Evolutionary conservation across 1,140 invertebrate species (phyloP).

Genomic region (Macrotrachela quadricornifera): DNA sequence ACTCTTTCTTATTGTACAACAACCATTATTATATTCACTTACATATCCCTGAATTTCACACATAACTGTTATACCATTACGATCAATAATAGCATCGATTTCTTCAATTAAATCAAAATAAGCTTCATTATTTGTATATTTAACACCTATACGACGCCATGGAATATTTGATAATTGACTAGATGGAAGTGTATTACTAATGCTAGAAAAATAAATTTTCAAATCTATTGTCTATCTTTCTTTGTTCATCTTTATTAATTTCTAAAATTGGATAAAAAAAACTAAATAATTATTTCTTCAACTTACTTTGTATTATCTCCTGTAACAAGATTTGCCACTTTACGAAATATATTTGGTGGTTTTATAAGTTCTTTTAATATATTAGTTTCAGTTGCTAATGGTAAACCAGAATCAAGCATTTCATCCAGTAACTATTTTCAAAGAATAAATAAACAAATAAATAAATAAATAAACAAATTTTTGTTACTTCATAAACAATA

Average conservation of each 20-base stretch:
- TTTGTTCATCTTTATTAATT: background rate
- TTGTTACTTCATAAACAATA: conserved; percentile 73
- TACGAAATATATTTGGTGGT: conserved; percentile 86
- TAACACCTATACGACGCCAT: conserved; percentile 85
- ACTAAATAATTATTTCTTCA: background rate
- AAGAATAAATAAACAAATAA: conserved; percentile 1
- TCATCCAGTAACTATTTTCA: conserved; percentile 62
- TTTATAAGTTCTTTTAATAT: conserved; percentile 96
- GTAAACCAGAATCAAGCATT: conserved; percentile 98
- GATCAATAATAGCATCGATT: conserved; percentile 91
- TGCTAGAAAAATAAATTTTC: conserved; percentile 38
- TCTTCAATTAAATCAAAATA: conserved; percentile 86
- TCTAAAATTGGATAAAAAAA: conserved; percentile 9
- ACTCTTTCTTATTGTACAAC: no score
- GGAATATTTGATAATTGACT: conserved; percentile 93
- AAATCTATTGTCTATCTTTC: background rate
- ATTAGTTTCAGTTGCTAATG: conserved; percentile 89
- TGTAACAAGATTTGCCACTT: conserved; percentile 90
- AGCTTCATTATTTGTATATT: conserved; percentile 98
- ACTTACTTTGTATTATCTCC: conserved; percentile 57
- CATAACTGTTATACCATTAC: conserved; percentile 79
- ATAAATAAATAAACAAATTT: conserved; percentile 4
- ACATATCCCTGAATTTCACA: conserved; percentile 98
- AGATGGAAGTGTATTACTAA: conserved; percentile 70
- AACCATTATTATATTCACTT: conserved; percentile 25